Conservation (phyloP, 35 echinoderm and acorn worm species). For the Ophioderma brevispina region DNA sequence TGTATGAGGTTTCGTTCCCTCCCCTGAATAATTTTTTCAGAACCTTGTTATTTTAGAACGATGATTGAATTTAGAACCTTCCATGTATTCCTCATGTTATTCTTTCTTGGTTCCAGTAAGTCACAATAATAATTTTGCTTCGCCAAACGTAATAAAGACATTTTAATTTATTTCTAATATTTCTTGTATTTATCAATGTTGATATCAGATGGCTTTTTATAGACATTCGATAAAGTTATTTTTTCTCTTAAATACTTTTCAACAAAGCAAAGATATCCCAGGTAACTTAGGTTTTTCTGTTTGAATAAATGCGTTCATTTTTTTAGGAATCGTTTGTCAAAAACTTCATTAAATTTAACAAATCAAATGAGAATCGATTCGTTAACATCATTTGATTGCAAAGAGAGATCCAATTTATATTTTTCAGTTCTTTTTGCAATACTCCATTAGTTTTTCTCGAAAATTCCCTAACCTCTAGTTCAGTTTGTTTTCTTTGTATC, state of each 20-base stretch:
- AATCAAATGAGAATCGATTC: not conserved
- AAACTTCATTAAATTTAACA: constrained; percentile 2
- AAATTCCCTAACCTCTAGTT: not conserved
- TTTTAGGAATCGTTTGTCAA: not conserved
- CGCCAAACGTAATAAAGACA: not conserved
- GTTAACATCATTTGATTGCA: not conserved
- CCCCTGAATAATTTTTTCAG: not conserved
- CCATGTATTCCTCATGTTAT: not conserved
- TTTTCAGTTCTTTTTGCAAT: not conserved
- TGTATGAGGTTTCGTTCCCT: too few species aligned
- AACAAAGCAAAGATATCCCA: not conserved
- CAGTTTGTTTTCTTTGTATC: not conserved
- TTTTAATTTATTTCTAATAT: not conserved
- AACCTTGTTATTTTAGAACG: not conserved
- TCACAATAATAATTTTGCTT: constrained; percentile 8
- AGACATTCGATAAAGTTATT: not conserved
- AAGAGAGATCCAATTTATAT: not conserved
- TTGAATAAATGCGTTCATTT: not conserved
- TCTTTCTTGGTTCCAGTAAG: not conserved
- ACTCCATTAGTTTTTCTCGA: not conserved
- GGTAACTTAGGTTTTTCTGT: not conserved
- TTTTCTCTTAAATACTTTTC: not conserved
- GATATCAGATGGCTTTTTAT: not conserved
- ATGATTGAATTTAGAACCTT: constrained; percentile 8
- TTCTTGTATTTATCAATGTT: not conserved